Percentiles rank a stretch among this genome's conserved stretches.
phyloP scores from a whole-genome alignment of 2,888 invertebrate species.

The Nemurella pictetii region DNA sequence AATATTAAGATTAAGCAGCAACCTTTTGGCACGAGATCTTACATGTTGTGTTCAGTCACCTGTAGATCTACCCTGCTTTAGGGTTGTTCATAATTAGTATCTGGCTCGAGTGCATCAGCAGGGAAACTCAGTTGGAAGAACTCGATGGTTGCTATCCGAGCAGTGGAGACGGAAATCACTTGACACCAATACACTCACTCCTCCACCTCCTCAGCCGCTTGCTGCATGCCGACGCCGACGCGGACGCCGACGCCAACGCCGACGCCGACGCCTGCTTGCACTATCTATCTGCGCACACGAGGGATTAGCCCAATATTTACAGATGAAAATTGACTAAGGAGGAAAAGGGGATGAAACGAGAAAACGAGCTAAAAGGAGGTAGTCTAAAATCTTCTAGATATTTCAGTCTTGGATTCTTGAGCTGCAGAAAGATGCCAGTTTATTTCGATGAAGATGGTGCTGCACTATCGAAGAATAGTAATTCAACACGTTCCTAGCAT shows the following conservation, averaged over 20 bases:
- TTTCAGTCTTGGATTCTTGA: constrained; percentile 4
- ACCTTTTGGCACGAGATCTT: constrained; percentile 32
- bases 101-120: constrained; percentile 19
- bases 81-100: constrained; percentile 39
- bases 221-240: not conserved
- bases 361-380: constrained; percentile 26
- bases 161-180: constrained; percentile 47
- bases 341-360: constrained; percentile 36
- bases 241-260: not conserved
- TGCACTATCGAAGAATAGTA: not conserved
- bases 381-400: constrained; percentile 8
- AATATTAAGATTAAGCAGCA: constrained; percentile 21
- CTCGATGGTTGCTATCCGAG: not conserved
- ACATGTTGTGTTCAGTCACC: constrained; percentile 36
- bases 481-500: not conserved
- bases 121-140: constrained; percentile 16
- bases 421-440: not conserved
- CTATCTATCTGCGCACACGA: constrained; percentile 39
- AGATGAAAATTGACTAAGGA: constrained; percentile 54
- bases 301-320: constrained; percentile 56
- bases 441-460: not conserved
- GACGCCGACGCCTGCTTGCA: constrained; percentile 31
- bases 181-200: constrained; percentile 47
- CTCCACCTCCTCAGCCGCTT: constrained; percentile 26
- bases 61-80: constrained; percentile 31